Conservation (phyloP, 2,113 vertebrate species). For the Gavialis gangeticus region DNA sequence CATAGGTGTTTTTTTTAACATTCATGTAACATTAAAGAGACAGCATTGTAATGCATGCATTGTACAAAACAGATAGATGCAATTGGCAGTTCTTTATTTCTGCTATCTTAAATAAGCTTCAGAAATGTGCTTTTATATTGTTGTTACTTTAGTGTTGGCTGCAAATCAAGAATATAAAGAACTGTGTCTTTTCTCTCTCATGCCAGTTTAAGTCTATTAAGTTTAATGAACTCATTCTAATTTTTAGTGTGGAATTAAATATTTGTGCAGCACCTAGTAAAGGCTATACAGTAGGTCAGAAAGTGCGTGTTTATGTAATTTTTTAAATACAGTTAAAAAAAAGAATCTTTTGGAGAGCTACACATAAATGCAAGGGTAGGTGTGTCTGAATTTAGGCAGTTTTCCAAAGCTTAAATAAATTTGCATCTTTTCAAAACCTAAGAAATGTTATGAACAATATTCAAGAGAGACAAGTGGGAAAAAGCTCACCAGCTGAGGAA, state of each 20-base stretch:
- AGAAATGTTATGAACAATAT: not conserved
- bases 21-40: not conserved
- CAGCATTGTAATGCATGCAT: not conserved
- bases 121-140: not conserved
- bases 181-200: not conserved
- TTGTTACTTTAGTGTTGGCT: not conserved
- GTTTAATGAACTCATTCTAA: not conserved
- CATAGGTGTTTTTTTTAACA: not conserved
- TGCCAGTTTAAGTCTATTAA: not conserved
- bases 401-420: not conserved
- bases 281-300: not conserved
- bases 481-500: not conserved
- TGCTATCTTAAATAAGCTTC: not conserved
- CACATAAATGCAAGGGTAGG: not conserved
- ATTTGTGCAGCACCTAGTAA: not conserved
- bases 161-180: not conserved
- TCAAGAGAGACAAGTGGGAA: accelerated
- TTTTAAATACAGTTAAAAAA: not conserved
- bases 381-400: not conserved
- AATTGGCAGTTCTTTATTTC: not conserved
- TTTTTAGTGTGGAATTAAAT: not conserved
- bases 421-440: not conserved
- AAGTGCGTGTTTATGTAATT: accelerated
- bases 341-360: not conserved
- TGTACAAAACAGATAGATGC: not conserved